Evolutionary conservation across 2,113 vertebrate species (phyloP).

Genomic region (Takifugu bimaculatus): DNA sequence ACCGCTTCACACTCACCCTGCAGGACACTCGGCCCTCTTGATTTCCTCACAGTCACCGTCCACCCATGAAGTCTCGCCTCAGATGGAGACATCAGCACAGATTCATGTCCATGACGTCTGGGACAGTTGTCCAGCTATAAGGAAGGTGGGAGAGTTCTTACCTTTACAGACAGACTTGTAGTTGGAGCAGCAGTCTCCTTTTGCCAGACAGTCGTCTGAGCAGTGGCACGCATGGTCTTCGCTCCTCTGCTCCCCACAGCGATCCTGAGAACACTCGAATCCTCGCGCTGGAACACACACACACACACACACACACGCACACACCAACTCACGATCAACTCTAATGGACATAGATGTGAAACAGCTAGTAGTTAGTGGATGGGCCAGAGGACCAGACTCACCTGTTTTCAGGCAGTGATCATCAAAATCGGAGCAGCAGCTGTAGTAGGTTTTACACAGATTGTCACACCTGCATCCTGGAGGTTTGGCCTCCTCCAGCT

Average conservation of each 20-base stretch:
- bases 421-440: constrained; percentile 94
- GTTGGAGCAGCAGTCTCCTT: constrained; percentile 94
- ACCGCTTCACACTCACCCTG: constrained; percentile 79
- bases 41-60: constrained; percentile 92
- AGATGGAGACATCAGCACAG: constrained; percentile 7
- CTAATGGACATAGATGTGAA: no score
- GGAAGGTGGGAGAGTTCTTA: constrained; percentile 70
- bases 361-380: no score
- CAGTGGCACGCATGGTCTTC: constrained; percentile 91
- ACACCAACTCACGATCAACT: no score
- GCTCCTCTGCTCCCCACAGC: constrained; percentile 86
- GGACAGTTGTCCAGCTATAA: neutral
- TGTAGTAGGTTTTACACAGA: constrained; percentile 94
- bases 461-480: constrained; percentile 95
- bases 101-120: neutral
- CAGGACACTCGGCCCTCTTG: constrained; percentile 83
- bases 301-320: no score
- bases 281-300: constrained; percentile 76
- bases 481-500: constrained; percentile 86
- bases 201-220: constrained; percentile 88
- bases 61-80: constrained; percentile 84
- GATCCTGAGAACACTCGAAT: constrained; percentile 87
- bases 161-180: constrained; percentile 90
- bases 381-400: constrained; percentile 50
- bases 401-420: constrained; percentile 92